Conservation (phyloP, 2,113 vertebrate genomes). For the Chionis minor region DNA sequence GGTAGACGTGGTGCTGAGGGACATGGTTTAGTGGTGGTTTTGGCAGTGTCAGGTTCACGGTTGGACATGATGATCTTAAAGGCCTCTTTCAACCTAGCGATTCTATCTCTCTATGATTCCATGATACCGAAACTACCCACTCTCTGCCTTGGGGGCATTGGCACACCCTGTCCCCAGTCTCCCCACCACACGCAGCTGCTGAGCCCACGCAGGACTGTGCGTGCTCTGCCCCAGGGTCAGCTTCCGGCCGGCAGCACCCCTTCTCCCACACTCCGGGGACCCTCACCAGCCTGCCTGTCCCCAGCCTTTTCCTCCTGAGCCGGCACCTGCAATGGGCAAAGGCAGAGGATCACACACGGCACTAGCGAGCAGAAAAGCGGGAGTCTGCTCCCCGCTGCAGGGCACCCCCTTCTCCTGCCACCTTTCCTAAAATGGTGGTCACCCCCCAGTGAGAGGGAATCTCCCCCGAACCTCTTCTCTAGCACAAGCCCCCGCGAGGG, state of each 20-base stretch:
- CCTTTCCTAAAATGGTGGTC: neutral
- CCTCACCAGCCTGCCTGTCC: fast-evolving
- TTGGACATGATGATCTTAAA: too few relatives aligned
- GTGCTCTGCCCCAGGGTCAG: neutral
- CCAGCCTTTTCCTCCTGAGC: neutral
- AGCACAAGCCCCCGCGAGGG: fast-evolving
- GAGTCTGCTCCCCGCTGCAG: neutral
- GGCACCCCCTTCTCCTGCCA: neutral
- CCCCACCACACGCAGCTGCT: fast-evolving
- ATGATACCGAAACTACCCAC: neutral
- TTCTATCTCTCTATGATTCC: too few relatives aligned
- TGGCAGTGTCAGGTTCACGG: too few relatives aligned
- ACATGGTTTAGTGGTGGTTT: too few relatives aligned
- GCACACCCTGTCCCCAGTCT: neutral
- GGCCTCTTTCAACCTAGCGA: too few relatives aligned
- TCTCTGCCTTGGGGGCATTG: too few relatives aligned
- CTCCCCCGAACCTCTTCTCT: fast-evolving
- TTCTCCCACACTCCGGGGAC: too few relatives aligned
- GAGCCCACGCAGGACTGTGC: neutral
- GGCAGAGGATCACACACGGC: fast-evolving
- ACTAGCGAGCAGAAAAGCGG: neutral
- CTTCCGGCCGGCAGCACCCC: neutral
- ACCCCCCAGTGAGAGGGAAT: neutral
- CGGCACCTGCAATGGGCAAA: fast-evolving
- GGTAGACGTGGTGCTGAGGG: too few relatives aligned